A percentile compares a stretch with the other conserved stretches of the same genome.
These are phyloP conservation scores for Lithobates sylvaticus DNA, from an alignment of 2,797 vertebrate genomes.

Conservation along the genomic window DNA sequence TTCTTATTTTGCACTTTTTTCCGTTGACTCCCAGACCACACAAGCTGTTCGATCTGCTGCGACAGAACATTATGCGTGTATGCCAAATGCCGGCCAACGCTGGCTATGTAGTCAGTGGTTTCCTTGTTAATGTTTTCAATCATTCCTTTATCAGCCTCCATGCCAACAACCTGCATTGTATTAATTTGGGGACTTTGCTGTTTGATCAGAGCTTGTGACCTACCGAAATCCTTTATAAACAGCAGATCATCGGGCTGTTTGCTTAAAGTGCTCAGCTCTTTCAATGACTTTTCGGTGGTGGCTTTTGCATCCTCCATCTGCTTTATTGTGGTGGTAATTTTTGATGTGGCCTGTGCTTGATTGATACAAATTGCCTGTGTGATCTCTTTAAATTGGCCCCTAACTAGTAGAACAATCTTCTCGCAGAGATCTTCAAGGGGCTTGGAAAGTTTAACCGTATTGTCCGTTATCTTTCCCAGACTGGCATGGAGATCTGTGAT, in stretches of 20 bases:
- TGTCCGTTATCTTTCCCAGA: neutral
- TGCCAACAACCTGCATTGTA: neutral
- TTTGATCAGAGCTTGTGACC: neutral
- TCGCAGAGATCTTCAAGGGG: conserved; percentile 55
- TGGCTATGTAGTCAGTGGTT: neutral
- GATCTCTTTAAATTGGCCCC: conserved; percentile 27
- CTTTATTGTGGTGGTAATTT: neutral
- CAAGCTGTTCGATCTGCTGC: neutral
- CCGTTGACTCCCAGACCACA: neutral
- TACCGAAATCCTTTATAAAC: neutral
- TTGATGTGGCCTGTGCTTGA: conserved; percentile 41
- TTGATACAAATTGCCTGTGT: conserved; percentile 14
- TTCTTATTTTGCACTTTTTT: neutral
- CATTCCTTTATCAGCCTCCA: neutral
- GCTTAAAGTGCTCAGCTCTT: neutral
- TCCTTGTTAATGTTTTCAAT: neutral
- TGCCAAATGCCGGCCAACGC: neutral
- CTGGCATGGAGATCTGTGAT: neutral
- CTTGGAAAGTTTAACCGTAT: conserved; percentile 41
- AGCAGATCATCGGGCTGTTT: conserved; percentile 8
- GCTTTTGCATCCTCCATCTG: conserved; percentile 42
- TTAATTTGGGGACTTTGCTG: neutral
- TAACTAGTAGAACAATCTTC: neutral
- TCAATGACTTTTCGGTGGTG: neutral
- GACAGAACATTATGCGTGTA: neutral